phyloP scores from a whole-genome alignment of 2,888 invertebrate genomes.

The Siphlonurus alternatus region DNA sequence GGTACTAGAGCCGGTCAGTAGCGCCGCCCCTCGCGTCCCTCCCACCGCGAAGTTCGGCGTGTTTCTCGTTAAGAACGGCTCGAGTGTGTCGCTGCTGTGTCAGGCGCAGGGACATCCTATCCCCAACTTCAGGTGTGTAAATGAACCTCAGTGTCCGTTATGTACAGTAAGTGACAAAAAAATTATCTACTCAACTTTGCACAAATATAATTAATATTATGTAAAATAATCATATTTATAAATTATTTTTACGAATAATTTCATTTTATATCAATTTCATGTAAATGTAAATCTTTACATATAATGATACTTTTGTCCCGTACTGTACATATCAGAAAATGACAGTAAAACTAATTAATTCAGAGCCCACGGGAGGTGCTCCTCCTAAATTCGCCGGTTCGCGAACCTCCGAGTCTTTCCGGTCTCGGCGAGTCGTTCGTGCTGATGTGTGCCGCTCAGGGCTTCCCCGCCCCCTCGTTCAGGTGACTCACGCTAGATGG shows the following conservation, averaged over 20 bases:
- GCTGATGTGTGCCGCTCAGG: not conserved
- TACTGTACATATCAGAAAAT: too few species aligned
- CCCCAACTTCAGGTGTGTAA: constrained; percentile 46
- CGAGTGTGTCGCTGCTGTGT: constrained; percentile 32
- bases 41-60: too few species aligned
- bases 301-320: too few species aligned
- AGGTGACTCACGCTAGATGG: constrained; percentile 19
- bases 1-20: too few species aligned
- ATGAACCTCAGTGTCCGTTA: too few species aligned
- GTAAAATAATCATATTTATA: not conserved
- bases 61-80: too few species aligned
- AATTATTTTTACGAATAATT: not conserved
- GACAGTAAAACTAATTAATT: too few species aligned
- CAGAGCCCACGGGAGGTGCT: constrained; percentile 16
- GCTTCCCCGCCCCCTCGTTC: not conserved
- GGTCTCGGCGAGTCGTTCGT: constrained; percentile 1
- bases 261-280: too few species aligned
- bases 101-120: constrained; percentile 56
- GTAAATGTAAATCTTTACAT: too few species aligned
- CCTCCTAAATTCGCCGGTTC: constrained; percentile 16
- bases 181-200: too few species aligned
- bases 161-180: not conserved
- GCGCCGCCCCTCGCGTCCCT: too few species aligned
- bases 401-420: constrained; percentile 14
- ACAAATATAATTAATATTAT: not conserved